phyloP scores from a whole-genome alignment of 2,888 invertebrate species.

The Leptopterna dolabrata region DNA sequence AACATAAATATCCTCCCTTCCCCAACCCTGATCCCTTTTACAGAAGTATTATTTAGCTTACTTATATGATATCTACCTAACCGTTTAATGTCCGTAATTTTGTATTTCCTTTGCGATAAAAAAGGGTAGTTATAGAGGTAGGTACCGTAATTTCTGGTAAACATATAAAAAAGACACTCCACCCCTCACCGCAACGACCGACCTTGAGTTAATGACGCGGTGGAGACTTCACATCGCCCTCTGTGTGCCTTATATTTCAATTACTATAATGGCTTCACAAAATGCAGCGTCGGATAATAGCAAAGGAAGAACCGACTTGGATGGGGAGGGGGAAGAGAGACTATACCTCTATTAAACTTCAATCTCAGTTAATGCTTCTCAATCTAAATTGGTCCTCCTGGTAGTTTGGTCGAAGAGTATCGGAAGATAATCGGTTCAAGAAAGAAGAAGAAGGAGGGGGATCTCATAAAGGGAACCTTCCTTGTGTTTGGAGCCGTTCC shows the following conservation, averaged over 20 bases:
- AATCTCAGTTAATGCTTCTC: slow-evolving; percentile 55
- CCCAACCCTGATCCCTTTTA: not conserved
- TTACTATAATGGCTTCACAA: slow-evolving; percentile 55
- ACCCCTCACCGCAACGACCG: not conserved
- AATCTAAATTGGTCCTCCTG: slow-evolving; percentile 55
- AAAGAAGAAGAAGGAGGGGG: not conserved
- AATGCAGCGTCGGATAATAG: slow-evolving; percentile 51
- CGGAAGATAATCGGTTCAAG: slow-evolving; percentile 41
- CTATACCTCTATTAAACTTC: slow-evolving; percentile 53
- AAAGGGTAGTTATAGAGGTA: not conserved
- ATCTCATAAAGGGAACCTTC: not conserved
- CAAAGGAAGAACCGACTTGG: slow-evolving; percentile 28
- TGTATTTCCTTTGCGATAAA: not conserved
- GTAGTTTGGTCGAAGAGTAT: slow-evolving; percentile 44
- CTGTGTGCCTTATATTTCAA: slow-evolving; percentile 56
- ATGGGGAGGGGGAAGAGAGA: not conserved
- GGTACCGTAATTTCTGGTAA: not conserved
- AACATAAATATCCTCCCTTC: too few species aligned
- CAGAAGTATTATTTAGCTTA: not conserved
- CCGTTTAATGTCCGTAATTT: not conserved
- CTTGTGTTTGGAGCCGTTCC: not conserved
- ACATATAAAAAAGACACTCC: not conserved
- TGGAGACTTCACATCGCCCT: slow-evolving; percentile 41
- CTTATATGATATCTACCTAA: not conserved
- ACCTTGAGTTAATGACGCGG: slow-evolving; percentile 39